These are phyloP conservation scores for Vanessa atalanta DNA, from an alignment of 1,140 invertebrate species.

Conservation along the genomic window DNA sequence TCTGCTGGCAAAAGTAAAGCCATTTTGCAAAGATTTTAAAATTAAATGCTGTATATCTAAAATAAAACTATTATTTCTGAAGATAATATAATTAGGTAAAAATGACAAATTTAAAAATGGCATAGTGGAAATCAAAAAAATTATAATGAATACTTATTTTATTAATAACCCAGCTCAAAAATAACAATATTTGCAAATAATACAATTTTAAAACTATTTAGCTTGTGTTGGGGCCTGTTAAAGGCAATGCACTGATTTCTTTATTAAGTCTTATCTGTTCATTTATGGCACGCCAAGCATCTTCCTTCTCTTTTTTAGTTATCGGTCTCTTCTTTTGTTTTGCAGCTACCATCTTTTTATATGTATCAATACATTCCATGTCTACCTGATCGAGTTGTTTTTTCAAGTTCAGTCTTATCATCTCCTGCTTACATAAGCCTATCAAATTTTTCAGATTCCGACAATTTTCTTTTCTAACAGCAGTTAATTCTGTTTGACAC, in stretches of 20 bases:
- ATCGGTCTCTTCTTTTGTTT: conserved; percentile 90
- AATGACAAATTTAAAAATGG: no score
- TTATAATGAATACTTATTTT: conserved; percentile 15
- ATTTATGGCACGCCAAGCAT: conserved; percentile 84
- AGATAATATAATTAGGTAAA: no score
- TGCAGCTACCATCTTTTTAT: conserved; percentile 87
- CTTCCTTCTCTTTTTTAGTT: conserved; percentile 91
- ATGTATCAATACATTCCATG: conserved; percentile 85
- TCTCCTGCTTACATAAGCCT: conserved; percentile 77
- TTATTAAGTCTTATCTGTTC: conserved; percentile 83
- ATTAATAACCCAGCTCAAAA: conserved; percentile 15
- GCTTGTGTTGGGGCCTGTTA: conserved; percentile 73
- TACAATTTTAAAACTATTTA: conserved; percentile 40
- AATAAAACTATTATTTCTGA: no score
- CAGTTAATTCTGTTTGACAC: conserved; percentile 90
- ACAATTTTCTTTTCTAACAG: conserved; percentile 78
- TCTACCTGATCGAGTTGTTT: conserved; percentile 79
- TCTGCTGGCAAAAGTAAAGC: no score
- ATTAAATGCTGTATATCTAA: no score
- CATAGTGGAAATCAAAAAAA: conserved; percentile 1
- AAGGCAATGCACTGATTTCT: conserved; percentile 77
- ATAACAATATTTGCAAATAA: conserved; percentile 17
- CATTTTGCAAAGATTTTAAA: no score
- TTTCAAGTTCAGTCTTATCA: conserved; percentile 77
- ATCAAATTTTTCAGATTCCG: conserved; percentile 76